Conservation (phyloP, 2,113 vertebrate species). For the Actenoides lindsayi region DNA sequence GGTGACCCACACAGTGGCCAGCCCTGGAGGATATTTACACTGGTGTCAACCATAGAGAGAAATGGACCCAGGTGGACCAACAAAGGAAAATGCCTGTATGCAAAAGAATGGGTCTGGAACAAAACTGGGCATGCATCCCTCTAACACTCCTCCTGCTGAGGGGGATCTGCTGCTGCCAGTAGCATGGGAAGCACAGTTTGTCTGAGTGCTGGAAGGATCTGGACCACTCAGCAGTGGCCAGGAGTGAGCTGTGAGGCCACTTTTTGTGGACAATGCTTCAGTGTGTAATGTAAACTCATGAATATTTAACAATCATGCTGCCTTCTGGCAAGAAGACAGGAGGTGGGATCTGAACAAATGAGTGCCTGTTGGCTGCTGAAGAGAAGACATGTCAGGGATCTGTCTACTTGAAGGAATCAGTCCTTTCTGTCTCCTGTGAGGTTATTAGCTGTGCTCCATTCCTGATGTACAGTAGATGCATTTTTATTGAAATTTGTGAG, state of each 20-base stretch:
- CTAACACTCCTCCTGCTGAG: background rate
- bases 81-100: background rate
- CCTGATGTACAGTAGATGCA: background rate
- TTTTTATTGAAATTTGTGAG: background rate
- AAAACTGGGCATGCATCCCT: background rate
- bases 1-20: fast-evolving
- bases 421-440: background rate
- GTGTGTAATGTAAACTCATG: background rate
- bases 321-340: background rate
- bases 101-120: background rate
- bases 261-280: background rate
- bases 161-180: background rate
- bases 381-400: background rate
- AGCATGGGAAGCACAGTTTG: fast-evolving
- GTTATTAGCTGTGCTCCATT: background rate
- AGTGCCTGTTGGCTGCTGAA: fast-evolving
- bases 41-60: fast-evolving
- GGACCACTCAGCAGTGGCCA: background rate
- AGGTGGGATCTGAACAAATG: background rate
- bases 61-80: fast-evolving
- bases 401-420: background rate
- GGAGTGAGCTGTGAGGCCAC: fast-evolving
- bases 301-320: background rate
- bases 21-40: fast-evolving
- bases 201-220: fast-evolving